phyloP scores from a whole-genome alignment of 92 coral and sea anemone species.

The Porites divaricata region DNA sequence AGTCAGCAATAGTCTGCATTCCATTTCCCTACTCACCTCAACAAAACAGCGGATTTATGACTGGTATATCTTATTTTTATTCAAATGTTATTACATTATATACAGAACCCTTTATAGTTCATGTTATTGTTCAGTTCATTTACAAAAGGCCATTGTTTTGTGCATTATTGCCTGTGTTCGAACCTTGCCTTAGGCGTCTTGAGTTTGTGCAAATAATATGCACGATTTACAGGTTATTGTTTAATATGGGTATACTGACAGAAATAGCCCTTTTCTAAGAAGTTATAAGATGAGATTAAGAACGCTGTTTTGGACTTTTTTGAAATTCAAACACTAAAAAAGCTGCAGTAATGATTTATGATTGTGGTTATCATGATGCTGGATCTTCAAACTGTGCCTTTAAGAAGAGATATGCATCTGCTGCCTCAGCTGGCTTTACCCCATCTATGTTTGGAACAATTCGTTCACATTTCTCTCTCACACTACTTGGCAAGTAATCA shows the following conservation, averaged over 20 bases:
- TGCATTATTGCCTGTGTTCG: no score
- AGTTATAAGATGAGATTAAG: no score
- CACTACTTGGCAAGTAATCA: slow-evolving; percentile 53
- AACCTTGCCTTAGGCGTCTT: no score
- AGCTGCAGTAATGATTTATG: slow-evolving; percentile 16
- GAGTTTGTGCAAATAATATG: no score
- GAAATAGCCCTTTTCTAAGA: no score
- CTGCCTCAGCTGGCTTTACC: slow-evolving; percentile 68
- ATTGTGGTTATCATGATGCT: slow-evolving; percentile 8
- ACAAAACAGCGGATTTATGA: slow-evolving; percentile 22
- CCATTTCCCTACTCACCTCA: background rate
- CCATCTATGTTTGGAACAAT: slow-evolving; percentile 55
- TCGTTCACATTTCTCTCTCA: slow-evolving; percentile 64
- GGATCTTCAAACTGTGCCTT: slow-evolving; percentile 52
- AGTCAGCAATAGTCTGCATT: slow-evolving; percentile 21
- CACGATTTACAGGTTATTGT: no score
- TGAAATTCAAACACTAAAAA: background rate
- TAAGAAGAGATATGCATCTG: slow-evolving; percentile 64
- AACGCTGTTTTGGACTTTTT: background rate
- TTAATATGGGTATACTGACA: no score
- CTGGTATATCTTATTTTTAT: slow-evolving; percentile 2
- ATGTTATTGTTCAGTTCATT: background rate
- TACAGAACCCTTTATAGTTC: background rate
- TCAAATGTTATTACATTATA: slow-evolving; percentile 6
- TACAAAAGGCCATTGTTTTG: no score